A percentile compares a stretch with the other conserved stretches of the same genome.
Conservation (phyloP, 2,888 invertebrate genomes). For the Chydorus sphaericus region DNA sequence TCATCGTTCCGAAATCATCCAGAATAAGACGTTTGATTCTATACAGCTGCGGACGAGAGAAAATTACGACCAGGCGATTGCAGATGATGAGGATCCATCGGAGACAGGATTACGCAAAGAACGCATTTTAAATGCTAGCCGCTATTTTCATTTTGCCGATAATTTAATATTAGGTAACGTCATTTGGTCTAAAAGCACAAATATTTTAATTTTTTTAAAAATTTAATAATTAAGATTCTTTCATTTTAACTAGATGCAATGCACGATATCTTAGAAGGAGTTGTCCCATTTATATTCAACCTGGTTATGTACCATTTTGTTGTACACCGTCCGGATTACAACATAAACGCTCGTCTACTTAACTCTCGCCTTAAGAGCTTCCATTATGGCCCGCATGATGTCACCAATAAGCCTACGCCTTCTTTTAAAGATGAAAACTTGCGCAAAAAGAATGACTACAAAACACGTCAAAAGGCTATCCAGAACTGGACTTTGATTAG, state of each 20-base stretch:
- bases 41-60: neutral
- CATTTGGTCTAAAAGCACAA: neutral
- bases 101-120: neutral
- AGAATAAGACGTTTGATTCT: neutral
- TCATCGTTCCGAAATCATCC: neutral
- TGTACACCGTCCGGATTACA: neutral
- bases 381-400: conserved; percentile 7
- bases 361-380: conserved; percentile 6
- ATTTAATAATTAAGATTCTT: neutral
- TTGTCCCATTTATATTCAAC: conserved; percentile 1
- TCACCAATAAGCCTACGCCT: conserved; percentile 7
- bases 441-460: neutral
- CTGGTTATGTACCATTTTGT: neutral
- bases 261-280: conserved; percentile 14
- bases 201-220: too few species aligned
- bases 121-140: conserved; percentile 1
- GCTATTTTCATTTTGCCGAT: conserved; percentile 4
- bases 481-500: neutral
- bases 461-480: conserved; percentile 2
- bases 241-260: conserved; percentile 6
- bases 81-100: neutral
- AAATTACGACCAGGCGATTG: neutral
- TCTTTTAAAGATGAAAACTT: neutral
- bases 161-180: neutral
- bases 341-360: neutral